phyloP scores from a whole-genome alignment of 2,113 vertebrate genomes.

The Grammomys dolichurus region DNA sequence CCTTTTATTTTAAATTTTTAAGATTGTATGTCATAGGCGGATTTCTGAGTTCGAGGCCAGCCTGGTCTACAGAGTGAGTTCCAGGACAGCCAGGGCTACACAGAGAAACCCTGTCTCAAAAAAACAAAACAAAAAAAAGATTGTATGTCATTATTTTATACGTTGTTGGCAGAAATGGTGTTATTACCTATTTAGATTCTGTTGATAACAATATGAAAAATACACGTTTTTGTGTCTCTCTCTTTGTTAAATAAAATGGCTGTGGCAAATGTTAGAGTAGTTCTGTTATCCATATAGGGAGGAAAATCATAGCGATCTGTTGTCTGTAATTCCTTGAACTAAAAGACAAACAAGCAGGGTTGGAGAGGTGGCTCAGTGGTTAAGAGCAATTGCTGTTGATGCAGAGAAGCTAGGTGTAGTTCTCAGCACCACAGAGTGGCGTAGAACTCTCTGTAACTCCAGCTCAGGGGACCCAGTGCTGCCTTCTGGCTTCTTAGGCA shows the following conservation, averaged over 20 bases:
- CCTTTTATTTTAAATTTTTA: background rate
- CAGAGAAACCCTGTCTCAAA: too few species aligned
- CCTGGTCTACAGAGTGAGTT: too few species aligned
- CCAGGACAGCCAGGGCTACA: too few species aligned
- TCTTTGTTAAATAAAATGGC: conserved; percentile 32
- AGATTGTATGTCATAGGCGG: background rate
- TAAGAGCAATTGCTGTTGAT: background rate
- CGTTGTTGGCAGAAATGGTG: conserved; percentile 42
- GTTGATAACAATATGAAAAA: conserved; percentile 59
- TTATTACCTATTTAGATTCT: conserved; percentile 30
- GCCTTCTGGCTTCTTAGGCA: background rate
- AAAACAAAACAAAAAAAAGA: background rate
- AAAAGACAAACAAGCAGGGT: background rate
- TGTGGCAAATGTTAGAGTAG: background rate
- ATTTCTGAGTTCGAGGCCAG: too few species aligned
- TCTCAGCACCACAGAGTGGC: background rate
- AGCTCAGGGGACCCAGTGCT: background rate
- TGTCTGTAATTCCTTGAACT: conserved; percentile 46
- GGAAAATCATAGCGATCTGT: conserved; percentile 19
- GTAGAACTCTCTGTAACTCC: background rate
- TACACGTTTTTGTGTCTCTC: conserved; percentile 47
- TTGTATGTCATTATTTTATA: conserved; percentile 4
- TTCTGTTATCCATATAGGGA: conserved; percentile 8
- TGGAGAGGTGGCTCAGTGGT: background rate
- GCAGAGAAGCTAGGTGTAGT: background rate